Conservation (phyloP, 2,888 invertebrate genomes). For the Acleris sparsana region DNA sequence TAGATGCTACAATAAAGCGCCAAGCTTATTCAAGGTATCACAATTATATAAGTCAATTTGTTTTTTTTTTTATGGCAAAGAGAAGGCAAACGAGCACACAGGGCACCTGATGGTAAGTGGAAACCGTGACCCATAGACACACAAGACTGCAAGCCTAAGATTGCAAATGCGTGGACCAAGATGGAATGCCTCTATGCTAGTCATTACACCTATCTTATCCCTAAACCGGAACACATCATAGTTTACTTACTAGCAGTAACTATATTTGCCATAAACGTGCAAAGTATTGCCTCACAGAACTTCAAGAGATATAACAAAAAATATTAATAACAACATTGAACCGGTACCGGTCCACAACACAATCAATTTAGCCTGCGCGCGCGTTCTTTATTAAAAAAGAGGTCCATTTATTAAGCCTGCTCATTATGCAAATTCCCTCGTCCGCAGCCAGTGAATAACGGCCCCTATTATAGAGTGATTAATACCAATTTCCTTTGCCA, state of each 20-base stretch:
- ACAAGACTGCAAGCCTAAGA: too few species aligned
- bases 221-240: too few species aligned
- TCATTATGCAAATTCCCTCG: conserved; percentile 60
- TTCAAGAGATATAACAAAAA: conserved; percentile 3
- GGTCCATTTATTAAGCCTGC: conserved; percentile 54
- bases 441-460: conserved; percentile 50
- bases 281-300: conserved; percentile 7
- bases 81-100: too few species aligned
- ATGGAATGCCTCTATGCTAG: too few species aligned
- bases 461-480: conserved; percentile 46
- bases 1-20: too few species aligned
- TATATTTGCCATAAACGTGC: background rate
- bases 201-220: too few species aligned
- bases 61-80: too few species aligned
- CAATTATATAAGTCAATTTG: background rate
- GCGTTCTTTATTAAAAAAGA: conserved; percentile 48
- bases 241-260: background rate
- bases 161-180: too few species aligned
- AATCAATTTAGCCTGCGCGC: conserved; percentile 48
- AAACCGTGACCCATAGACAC: too few species aligned
- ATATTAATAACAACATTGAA: conserved; percentile 37
- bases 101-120: too few species aligned
- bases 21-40: background rate
- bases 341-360: conserved; percentile 43
- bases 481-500: conserved; percentile 50